Base-by-base conservation (phyloP, 2,888 invertebrate species). In the Agrotis segetum region DNA sequence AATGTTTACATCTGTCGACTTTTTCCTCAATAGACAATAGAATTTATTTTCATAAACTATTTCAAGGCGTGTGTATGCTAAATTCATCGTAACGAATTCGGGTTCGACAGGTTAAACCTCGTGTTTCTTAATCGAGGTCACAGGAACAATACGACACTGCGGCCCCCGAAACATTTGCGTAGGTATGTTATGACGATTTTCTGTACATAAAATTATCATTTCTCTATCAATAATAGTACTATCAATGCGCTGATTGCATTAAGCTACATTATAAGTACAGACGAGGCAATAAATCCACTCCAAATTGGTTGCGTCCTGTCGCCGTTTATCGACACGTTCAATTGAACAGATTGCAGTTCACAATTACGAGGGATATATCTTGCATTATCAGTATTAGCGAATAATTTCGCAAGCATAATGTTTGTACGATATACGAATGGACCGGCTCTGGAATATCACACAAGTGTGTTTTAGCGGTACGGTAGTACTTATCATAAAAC, bases 171-270 rank as follows among this genome's bases (percentile, higher is more conserved):
- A 44, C 13, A 49, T 29, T 1, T 55, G 11, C n/a, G 24, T 63
- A 69, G 17, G 21, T 52, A 24, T 52, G 14, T 56, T 13, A 64
- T 59, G 74, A 55, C 61, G 58, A 72, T 71, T 66, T 64, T 67
- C 53, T 5, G 19, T 60, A 29, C n/a, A 16, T 19, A 55, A 9
- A n/a, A 21, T 66, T 69, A 82, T 77, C 77, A 53, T 16, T 72
- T 21, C 14, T 71, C 11, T 67, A 74, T 77, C 68, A 72, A 53
- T 50, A 74, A 60, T 65, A 56, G 47, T 52, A 68, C 61, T 82
- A 77, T 81, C 81, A 71, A 73, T 65, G 49, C 47, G 55, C 66
- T 62, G 76, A 81, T 84, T 84, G 77, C 75, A 73, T 67, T 77
- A 71, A 58, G 62, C 58, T 58, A 61, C 58, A 70, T 56, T 58